Evolutionary conservation across 1,140 invertebrate genomes (phyloP), one percentile per base, ranked within the genome.

Genomic region (Platorchestia sp.): DNA sequence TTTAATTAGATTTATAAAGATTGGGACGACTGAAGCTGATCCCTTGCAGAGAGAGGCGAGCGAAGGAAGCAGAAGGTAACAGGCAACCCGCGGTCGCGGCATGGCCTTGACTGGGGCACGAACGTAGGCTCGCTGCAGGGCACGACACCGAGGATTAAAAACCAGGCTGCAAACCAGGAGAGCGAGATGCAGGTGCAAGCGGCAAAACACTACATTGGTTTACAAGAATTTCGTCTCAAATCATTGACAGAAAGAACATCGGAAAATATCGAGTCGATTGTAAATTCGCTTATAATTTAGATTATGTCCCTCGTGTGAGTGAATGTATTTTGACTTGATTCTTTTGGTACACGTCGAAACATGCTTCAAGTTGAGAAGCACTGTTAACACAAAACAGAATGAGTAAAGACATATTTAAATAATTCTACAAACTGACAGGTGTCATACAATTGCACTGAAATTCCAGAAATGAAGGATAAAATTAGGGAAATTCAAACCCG

Each of bases 81-180:
- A 75, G 87, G 87, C 27, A 89, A 89, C 87, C 87, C 27, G 87
- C 87, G 87, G 87, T 89, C 87, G 87, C 7, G 87, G 87, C 87
- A 89, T 42, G 87, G 43, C 87, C 87, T 89, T 89, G 87, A 89
- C 87, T 89, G 27, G 87, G 87, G 43, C 87, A 89, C 87, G n/a
- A 75, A 75, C 59, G 59, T 75, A 75, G 59, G 59, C 27, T 75
- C 10, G 59, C 59, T 75, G 59, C 59, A 75, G 59, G 59, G 59
- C 59, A 75, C 14, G 59, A 75, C 59, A 75, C 27, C 1, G 59
- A 75, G 59, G 14, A 75, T 75, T 75, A 75, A 75, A 36, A 75
- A 75, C 14, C 59, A 75, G 59, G 59, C 19, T 51, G 47, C 47
- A 51, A 51, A 6, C 6, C 47, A 51, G 6, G 6, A 75, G 1